Evolutionary conservation across 2,797 vertebrate genomes (phyloP), one percentile per base, ranked within the genome.

Genomic region (Scomberomorus guttatus): DNA sequence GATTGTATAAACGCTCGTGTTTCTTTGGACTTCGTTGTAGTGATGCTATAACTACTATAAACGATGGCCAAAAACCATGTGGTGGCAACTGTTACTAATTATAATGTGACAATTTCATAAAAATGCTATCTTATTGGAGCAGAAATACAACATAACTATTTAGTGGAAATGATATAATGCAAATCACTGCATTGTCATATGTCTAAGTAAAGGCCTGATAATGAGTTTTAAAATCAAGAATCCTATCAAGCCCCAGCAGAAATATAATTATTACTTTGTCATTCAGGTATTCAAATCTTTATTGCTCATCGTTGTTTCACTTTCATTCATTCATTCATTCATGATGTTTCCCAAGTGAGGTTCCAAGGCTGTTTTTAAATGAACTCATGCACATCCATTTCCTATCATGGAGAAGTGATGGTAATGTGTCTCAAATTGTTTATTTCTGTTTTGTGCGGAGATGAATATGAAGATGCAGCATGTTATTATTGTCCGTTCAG

Each of bases 401-500:
- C 14, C 66, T 25, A 5, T 64, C 46, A 4, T 15, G 22, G 37
- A 66, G 24, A 67, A 54, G 57, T n/a, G 27, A 70, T 65, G 56
- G 24, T 44, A 79, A 74, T 61, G 17, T 51, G 62, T 67, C 55
- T 71, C n/a, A 24, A 51, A 62, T 14, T 51, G 61, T 82, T 72
- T 63, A 12, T 46, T 24, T 81, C 22, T 58, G 39, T 61, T 79
- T 62, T 39, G 34, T 60, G 25, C 15, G 24, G 27, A 42, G 58
- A 34, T 58, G 63, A 75, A 82, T 59, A 60, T 65, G 64, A 63
- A 72, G 57, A 57, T 81, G 58, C n/a, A 54, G 29, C 68, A 32
- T 59, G 72, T 70, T 64, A 61, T 61, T 85, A 80, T 83, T 84
- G 71, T 73, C 83, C 67, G 56, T 34, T 50, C 56, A 34, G 69